Evolutionary conservation across 2,113 vertebrate genomes (phyloP).

Genomic region (Amazona guildingii): DNA sequence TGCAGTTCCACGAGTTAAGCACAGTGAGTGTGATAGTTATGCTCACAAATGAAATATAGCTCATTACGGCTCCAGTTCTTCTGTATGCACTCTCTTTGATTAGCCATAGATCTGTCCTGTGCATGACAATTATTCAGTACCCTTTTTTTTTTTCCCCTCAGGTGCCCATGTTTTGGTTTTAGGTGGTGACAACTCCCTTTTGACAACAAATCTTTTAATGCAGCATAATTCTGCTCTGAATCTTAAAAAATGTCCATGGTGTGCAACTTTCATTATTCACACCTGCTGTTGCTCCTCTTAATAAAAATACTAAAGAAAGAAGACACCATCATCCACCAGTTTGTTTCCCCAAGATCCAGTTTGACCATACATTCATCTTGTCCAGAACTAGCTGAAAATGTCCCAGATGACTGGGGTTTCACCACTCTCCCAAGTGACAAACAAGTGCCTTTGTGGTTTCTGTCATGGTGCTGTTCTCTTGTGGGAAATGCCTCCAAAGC

Average conservation of each 20-base stretch:
- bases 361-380: not conserved
- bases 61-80: not conserved
- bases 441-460: not conserved
- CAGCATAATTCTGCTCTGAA: not conserved
- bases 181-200: not conserved
- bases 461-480: not conserved
- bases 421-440: not conserved
- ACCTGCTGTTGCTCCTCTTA: not conserved
- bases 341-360: not conserved
- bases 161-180: not conserved
- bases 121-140: not conserved
- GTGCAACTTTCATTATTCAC: not conserved
- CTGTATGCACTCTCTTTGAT: not conserved
- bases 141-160: not conserved
- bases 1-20: not conserved
- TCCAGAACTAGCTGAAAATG: not conserved
- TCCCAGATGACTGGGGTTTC: not conserved
- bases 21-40: not conserved
- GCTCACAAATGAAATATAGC: not conserved
- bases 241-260: not conserved
- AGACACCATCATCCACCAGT: not conserved
- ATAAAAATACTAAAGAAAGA: not conserved
- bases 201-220: not conserved
- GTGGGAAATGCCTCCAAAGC: not conserved
- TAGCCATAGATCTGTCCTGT: not conserved